phyloP scores from a whole-genome alignment of 2,113 vertebrate genomes.

The Lophotis ruficrista region DNA sequence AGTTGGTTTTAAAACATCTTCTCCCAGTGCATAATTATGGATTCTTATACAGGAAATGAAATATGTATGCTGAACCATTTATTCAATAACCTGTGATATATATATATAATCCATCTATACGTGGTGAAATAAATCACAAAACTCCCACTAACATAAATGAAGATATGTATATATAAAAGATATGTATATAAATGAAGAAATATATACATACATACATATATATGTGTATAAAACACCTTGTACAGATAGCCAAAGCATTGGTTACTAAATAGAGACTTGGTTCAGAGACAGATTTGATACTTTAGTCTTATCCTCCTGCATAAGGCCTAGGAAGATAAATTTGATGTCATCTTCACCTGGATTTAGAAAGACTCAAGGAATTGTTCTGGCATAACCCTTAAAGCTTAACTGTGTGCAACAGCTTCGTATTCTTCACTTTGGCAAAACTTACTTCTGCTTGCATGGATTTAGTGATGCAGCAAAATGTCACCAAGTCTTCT shows the following conservation, averaged over 20 bases:
- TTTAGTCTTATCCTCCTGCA: not conserved
- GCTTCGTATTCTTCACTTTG: slow-evolving; percentile 26
- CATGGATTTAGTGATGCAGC: slow-evolving; percentile 37
- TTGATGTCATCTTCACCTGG: slow-evolving; percentile 22
- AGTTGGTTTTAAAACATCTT: not conserved
- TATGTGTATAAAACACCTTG: not conserved
- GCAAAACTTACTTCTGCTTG: slow-evolving; percentile 42
- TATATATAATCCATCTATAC: not conserved
- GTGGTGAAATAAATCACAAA: not conserved
- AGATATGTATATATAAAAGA: not conserved
- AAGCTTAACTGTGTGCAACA: slow-evolving; percentile 43
- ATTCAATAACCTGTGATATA: not conserved
- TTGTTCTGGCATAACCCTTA: slow-evolving; percentile 9
- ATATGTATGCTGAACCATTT: not conserved
- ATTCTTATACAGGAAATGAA: not conserved
- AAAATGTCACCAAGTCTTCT: slow-evolving; percentile 23
- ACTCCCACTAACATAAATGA: not conserved
- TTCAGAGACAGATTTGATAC: not conserved
- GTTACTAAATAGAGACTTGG: not conserved
- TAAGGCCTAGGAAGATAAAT: not conserved
- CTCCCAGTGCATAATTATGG: not conserved
- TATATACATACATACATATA: not conserved
- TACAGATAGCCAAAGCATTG: not conserved
- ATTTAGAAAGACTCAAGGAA: slow-evolving; percentile 33
- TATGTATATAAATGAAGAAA: no score